A percentile compares a stretch with the other conserved stretches of the same genome.
These are phyloP conservation scores for Ceuthmochares aereus DNA, from an alignment of 2,113 vertebrate genomes.

Conservation along the genomic window DNA sequence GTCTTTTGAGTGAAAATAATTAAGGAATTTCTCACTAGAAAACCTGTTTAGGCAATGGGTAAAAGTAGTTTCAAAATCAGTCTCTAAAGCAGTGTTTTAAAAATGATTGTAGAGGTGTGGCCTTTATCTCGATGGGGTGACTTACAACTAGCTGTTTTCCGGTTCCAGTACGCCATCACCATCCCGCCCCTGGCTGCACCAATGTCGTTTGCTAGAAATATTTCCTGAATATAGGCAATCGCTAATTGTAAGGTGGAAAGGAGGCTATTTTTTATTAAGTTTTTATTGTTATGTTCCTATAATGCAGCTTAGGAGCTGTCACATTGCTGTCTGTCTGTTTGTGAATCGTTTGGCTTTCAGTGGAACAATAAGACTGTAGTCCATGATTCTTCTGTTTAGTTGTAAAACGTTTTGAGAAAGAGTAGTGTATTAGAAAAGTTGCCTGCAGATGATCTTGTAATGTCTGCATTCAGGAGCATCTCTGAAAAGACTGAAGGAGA, in stretches of 20 bases:
- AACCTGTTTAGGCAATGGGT: background rate
- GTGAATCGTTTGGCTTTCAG: background rate
- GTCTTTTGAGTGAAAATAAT: background rate
- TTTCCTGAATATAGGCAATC: background rate
- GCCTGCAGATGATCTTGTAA: background rate
- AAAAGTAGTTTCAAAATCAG: conserved; percentile 24
- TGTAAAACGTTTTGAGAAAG: background rate
- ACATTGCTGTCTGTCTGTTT: background rate
- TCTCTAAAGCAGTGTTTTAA: background rate
- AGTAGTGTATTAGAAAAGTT: background rate
- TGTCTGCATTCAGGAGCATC: background rate
- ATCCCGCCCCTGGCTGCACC: background rate
- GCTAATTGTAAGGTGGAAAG: background rate
- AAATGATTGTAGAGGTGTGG: background rate
- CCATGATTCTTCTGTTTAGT: background rate
- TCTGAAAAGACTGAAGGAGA: background rate
- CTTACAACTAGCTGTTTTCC: background rate
- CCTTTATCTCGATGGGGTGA: background rate
- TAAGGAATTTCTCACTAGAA: background rate
- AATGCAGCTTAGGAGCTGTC: background rate
- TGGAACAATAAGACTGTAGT: background rate
- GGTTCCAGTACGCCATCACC: background rate
- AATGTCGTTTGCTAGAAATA: background rate
- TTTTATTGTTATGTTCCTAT: background rate
- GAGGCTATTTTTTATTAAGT: background rate